Evolutionary conservation across 2,888 invertebrate species (phyloP).

Genomic region (Troides oblongomaculatus): DNA sequence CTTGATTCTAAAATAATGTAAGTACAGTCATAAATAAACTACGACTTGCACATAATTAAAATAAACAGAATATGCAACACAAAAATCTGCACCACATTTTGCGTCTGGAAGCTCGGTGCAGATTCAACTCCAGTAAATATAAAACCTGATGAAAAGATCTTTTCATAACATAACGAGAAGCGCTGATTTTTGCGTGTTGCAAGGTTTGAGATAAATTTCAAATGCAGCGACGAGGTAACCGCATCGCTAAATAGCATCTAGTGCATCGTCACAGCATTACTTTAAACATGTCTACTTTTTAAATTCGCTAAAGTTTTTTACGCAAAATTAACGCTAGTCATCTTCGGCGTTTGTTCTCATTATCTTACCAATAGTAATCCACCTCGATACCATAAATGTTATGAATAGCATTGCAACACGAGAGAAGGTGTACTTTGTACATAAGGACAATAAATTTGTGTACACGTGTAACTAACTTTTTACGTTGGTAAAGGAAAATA

Average conservation of each 20-base stretch:
- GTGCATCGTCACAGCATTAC: not conserved
- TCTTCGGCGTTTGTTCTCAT: no score
- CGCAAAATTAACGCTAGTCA: no score
- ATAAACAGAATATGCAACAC: not conserved
- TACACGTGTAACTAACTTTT: no score
- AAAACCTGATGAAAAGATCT: constrained; percentile 15
- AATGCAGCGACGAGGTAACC: constrained; percentile 1
- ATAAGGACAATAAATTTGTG: no score
- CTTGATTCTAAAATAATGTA: no score
- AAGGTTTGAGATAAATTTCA: constrained; percentile 4
- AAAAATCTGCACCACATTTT: constrained; percentile 18
- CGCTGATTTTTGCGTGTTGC: constrained; percentile 13
- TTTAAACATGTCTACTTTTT: no score
- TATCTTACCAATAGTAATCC: no score
- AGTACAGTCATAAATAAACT: not conserved
- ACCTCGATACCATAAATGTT: no score
- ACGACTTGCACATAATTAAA: not conserved
- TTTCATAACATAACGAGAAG: constrained; percentile 6
- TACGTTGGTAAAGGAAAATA: no score
- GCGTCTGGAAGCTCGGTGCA: constrained; percentile 5
- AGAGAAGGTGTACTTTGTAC: no score
- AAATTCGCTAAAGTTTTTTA: no score
- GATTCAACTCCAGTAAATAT: constrained; percentile 8
- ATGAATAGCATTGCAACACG: no score
- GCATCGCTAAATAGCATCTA: not conserved